Percentiles rank a stretch among this genome's conserved stretches.
Evolutionary conservation across 2,888 invertebrate genomes (phyloP).

Genomic region (Agrypnus murinus): DNA sequence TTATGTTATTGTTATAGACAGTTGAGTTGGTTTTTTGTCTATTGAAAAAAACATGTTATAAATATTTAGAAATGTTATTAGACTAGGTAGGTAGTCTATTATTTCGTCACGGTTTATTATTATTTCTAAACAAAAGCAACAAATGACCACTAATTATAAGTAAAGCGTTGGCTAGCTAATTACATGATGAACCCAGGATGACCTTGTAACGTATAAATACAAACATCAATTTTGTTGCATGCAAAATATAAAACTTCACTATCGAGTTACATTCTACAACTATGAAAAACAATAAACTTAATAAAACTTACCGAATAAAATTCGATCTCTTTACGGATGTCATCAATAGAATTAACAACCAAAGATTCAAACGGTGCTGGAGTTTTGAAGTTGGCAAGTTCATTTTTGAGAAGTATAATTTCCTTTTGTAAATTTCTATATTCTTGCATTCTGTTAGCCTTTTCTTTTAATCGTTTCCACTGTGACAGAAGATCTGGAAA

Average conservation of each 20-base stretch:
- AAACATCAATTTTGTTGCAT: neutral
- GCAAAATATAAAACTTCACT: too few species aligned
- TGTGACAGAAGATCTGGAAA: slow-evolving; percentile 71
- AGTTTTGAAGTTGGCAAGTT: slow-evolving; percentile 63
- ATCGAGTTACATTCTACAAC: too few species aligned
- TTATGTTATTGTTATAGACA: too few species aligned
- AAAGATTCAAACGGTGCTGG: slow-evolving; percentile 57
- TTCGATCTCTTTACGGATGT: slow-evolving; percentile 68
- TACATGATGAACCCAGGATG: slow-evolving; percentile 6
- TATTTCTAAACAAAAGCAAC: too few species aligned
- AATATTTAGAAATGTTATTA: too few species aligned
- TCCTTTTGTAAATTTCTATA: slow-evolving; percentile 68
- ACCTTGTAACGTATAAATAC: slow-evolving; percentile 4
- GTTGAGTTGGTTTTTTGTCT: too few species aligned
- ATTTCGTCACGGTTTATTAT: too few species aligned
- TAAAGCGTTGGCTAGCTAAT: neutral
- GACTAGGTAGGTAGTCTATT: too few species aligned
- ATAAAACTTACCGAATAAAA: slow-evolving; percentile 67
- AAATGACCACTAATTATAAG: too few species aligned
- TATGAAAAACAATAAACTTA: neutral
- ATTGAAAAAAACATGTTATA: too few species aligned
- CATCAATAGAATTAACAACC: slow-evolving; percentile 64
- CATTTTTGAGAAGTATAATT: slow-evolving; percentile 67
- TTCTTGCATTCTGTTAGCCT: slow-evolving; percentile 68
- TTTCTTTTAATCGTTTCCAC: slow-evolving; percentile 72